Conservation (phyloP, 1,140 invertebrate genomes). For the Drosophila paulistorum region DNA sequence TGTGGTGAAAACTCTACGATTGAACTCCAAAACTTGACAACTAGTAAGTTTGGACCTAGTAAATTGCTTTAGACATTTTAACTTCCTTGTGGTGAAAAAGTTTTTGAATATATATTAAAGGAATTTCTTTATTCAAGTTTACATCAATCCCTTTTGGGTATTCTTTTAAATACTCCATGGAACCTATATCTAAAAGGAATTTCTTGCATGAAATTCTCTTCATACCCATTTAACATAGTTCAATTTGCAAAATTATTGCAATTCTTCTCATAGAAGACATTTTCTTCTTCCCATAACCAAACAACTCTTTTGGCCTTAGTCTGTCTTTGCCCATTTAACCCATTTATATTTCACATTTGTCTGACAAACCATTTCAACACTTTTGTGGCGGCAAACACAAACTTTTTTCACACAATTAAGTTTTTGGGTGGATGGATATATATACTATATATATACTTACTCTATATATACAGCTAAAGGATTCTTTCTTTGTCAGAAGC, state of each 20-base stretch:
- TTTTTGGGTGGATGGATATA: neutral
- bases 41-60: no score
- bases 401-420: slow-evolving; percentile 12
- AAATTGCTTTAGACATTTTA: no score
- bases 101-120: no score
- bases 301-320: slow-evolving; percentile 3
- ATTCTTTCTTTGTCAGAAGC: slow-evolving; percentile 2
- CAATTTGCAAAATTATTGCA: neutral
- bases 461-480: slow-evolving; percentile 2
- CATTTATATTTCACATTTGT: slow-evolving; percentile 12
- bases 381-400: slow-evolving; percentile 10
- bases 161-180: no score
- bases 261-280: neutral
- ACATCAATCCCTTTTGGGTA: neutral
- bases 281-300: neutral
- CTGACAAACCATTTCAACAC: slow-evolving; percentile 9
- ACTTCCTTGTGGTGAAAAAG: no score
- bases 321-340: slow-evolving; percentile 4
- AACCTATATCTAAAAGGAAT: neutral
- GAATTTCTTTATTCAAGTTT: no score
- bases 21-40: no score
- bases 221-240: neutral
- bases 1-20: no score
- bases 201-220: neutral
- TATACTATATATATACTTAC: neutral